Base-by-base conservation (phyloP, 53 echinoderm and acorn worm species). In the Stichopus horrens region DNA sequence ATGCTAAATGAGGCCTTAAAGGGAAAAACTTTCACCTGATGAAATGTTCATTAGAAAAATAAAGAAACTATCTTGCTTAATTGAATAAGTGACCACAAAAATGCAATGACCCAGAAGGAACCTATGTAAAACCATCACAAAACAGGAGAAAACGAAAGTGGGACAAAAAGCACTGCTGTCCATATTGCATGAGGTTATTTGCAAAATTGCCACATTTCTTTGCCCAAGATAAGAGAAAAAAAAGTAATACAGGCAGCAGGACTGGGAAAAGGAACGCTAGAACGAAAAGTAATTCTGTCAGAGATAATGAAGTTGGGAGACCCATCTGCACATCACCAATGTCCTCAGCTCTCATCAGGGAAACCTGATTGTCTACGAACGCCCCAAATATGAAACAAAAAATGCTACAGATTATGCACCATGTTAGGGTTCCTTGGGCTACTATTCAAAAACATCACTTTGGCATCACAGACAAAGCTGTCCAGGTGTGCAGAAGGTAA, bases 81-180 rank as follows among this genome's bases (percentile, higher is more conserved):
- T n/a, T n/a, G n/a, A n/a, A n/a, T n/a, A n/a, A n/a, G n/a, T n/a
- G n/a, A n/a, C n/a, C n/a, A n/a, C n/a, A n/a, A n/a, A n/a, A n/a
- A n/a, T n/a, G n/a, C n/a, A n/a, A n/a, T n/a, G n/a, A n/a, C n/a
- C n/a, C n/a, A n/a, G n/a, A n/a, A n/a, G 74, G 74, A 21, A 22
- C 22, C 74, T 21, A 8, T 21, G 76, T 76, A 52, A 76, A 5
- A 23, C 76, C 76, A 21, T 76, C 76, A 76, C 23, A 76, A 13
- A 52, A 76, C 13, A 76, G 23, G 23, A 7, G 52, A 51, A 76
- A 76, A 76, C n/a, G 76, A 14, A 76, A 76, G 51, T 90, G 83
- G 83, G 90, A 90, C 90, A 90, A 90, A 85, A 7, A 74, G 74
- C 90, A 90, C 74, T 90, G 74, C 55, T 90, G 90, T 56, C 21